Evolutionary conservation across 1,140 invertebrate genomes (phyloP).

Genomic region (Maconellicoccus hirsutus): DNA sequence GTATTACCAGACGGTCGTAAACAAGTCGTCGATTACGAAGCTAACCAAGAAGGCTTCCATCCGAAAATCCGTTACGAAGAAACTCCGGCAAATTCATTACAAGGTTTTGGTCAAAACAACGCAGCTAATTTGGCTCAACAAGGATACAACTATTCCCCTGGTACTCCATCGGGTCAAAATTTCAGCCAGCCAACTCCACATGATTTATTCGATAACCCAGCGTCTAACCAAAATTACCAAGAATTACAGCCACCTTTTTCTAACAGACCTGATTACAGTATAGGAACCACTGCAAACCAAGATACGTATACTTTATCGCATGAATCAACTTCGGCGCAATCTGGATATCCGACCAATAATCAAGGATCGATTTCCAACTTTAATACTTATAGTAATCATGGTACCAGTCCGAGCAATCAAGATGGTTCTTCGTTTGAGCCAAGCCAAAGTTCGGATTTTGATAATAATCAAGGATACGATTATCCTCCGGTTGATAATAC

Average conservation of each 20-base stretch:
- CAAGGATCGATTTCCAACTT: neutral
- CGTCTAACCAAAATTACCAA: neutral
- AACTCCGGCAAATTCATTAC: constrained; percentile 34
- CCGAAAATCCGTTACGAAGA: constrained; percentile 55
- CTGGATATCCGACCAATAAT: too few relatives aligned
- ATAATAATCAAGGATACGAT: neutral
- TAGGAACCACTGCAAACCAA: neutral
- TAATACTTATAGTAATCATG: neutral
- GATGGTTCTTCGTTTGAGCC: neutral
- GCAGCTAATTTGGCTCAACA: neutral
- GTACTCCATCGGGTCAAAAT: neutral
- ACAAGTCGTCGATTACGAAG: constrained; percentile 51
- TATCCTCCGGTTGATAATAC: neutral
- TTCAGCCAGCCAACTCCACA: neutral
- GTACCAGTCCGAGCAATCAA: neutral
- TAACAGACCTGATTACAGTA: neutral
- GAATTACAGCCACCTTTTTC: neutral
- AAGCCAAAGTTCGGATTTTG: neutral
- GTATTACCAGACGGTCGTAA: constrained; percentile 51
- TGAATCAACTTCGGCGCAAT: too few relatives aligned
- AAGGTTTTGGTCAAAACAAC: neutral
- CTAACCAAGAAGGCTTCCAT: constrained; percentile 50
- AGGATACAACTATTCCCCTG: neutral
- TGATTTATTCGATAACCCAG: neutral
- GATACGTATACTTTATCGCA: neutral